These are phyloP conservation scores for Enteromius radiatus DNA, from an alignment of 2,797 vertebrate genomes.

Conservation along the genomic window DNA sequence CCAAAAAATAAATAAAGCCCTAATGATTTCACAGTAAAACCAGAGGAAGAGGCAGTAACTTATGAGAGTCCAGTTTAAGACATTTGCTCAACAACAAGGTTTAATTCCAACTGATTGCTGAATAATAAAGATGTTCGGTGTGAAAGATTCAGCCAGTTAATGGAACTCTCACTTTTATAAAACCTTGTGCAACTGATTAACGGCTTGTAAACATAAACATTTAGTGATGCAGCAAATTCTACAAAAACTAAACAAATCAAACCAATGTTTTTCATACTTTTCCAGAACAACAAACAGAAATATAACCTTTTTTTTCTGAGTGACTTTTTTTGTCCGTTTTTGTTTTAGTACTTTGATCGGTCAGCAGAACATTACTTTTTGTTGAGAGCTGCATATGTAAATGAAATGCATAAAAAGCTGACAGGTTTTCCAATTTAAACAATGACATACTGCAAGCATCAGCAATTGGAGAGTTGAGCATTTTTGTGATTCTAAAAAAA, in stretches of 20 bases:
- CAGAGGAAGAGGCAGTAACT: slow-evolving; percentile 13
- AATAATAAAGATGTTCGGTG: not conserved
- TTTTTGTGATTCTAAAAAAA: not conserved
- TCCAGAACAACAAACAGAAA: not conserved
- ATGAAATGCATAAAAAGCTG: not conserved
- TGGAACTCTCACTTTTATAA: not conserved
- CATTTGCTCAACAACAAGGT: slow-evolving; percentile 7
- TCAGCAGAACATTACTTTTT: not conserved
- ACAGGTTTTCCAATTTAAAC: not conserved
- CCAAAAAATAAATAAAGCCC: slow-evolving; percentile 20
- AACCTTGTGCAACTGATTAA: not conserved
- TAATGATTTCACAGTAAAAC: slow-evolving; percentile 30
- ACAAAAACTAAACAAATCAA: not conserved
- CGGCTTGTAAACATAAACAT: not conserved
- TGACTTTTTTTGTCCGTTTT: not conserved
- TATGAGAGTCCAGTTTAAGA: slow-evolving; percentile 3
- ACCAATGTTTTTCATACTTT: not conserved
- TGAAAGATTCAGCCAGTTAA: not conserved
- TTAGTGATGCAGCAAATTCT: not conserved
- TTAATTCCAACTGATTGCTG: slow-evolving; percentile 6
- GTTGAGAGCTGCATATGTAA: not conserved
- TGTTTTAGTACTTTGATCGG: not conserved
- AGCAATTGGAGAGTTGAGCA: slow-evolving; percentile 13
- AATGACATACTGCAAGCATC: slow-evolving; percentile 18
- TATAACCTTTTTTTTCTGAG: no score